Evolutionary conservation across 2,797 vertebrate species (phyloP).

Genomic region (Hafferia zeledoni): DNA sequence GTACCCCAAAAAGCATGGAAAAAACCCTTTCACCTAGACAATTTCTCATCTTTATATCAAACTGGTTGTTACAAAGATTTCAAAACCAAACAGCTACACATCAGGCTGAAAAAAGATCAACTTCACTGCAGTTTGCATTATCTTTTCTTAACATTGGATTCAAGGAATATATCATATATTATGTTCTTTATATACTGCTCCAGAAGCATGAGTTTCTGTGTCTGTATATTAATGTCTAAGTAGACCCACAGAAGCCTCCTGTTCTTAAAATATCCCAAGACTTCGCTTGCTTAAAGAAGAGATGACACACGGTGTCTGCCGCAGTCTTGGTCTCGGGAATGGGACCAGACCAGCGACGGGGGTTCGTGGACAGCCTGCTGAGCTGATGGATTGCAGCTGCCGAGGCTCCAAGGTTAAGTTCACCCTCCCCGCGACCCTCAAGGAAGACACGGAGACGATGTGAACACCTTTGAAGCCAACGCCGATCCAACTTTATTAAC

Average conservation of each 20-base stretch:
- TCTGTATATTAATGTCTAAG: background rate
- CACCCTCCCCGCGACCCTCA: too few species aligned
- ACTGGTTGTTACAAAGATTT: background rate
- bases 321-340: too few species aligned
- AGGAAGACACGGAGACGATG: too few species aligned
- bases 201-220: background rate
- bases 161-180: background rate
- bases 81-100: background rate
- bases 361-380: too few species aligned
- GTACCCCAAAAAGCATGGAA: background rate
- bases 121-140: background rate
- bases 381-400: too few species aligned
- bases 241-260: background rate
- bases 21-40: background rate
- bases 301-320: background rate
- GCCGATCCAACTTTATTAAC: too few species aligned
- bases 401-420: too few species aligned
- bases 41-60: background rate
- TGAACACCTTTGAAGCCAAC: too few species aligned
- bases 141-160: background rate
- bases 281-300: background rate
- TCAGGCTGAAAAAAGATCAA: background rate
- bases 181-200: background rate
- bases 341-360: too few species aligned
- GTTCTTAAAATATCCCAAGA: background rate